Conservation (phyloP, 1,140 invertebrate species). For the Drosophila erecta region DNA sequence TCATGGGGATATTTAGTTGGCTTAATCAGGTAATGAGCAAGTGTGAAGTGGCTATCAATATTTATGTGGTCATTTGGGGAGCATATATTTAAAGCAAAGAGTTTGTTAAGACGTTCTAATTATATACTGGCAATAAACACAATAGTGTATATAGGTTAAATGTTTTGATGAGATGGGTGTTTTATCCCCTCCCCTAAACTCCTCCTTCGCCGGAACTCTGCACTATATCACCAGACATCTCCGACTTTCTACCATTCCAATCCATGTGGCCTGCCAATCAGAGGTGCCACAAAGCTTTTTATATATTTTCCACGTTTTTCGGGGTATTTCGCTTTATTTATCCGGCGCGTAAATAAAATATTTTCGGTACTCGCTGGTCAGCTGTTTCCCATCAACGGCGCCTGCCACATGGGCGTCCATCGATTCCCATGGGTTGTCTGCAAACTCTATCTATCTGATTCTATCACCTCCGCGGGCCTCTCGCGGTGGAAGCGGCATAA, state of each 20-base stretch:
- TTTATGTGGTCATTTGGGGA: not conserved
- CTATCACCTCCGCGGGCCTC: slow-evolving; percentile 53
- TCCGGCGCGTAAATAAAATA: slow-evolving; percentile 78
- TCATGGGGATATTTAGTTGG: slow-evolving; percentile 14
- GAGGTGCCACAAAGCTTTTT: slow-evolving; percentile 20
- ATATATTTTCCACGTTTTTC: slow-evolving; percentile 22
- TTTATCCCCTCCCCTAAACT: not conserved
- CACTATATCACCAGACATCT: slow-evolving; percentile 27
- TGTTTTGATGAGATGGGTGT: too few relatives aligned
- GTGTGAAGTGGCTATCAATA: not conserved
- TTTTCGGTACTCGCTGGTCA: slow-evolving; percentile 72
- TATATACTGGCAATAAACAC: too few relatives aligned
- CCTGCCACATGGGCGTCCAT: slow-evolving; percentile 64
- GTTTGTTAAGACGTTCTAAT: too few relatives aligned
- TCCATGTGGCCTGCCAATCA: slow-evolving; percentile 47
- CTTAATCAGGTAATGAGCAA: slow-evolving; percentile 11
- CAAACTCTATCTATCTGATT: slow-evolving; percentile 23
- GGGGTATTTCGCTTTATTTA: slow-evolving; percentile 64
- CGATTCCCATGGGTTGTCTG: slow-evolving; percentile 2
- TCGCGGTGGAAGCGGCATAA: slow-evolving; percentile 45
- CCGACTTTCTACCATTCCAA: slow-evolving; percentile 32
- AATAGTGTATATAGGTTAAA: too few relatives aligned
- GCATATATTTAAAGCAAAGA: too few relatives aligned
- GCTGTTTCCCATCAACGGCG: slow-evolving; percentile 80
- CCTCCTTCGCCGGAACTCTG: slow-evolving; percentile 11